phyloP scores from a whole-genome alignment of 2,888 invertebrate genomes.

The Antitype chi region DNA sequence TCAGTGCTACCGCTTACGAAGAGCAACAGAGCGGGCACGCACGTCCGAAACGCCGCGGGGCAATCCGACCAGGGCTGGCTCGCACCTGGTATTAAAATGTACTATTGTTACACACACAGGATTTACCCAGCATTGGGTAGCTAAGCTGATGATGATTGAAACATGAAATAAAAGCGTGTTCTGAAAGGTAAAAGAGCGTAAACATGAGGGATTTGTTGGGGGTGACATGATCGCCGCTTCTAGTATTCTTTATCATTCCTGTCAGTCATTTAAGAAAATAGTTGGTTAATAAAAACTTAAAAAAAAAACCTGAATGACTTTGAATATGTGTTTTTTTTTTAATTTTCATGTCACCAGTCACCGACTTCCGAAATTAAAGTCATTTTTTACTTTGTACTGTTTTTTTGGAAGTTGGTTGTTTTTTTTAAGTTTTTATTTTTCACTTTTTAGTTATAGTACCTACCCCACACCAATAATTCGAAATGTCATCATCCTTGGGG shows the following conservation, averaged over 20 bases:
- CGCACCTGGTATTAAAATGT: slow-evolving; percentile 80
- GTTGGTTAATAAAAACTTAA: too few relatives aligned
- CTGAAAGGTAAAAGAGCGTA: not conserved
- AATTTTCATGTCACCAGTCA: too few relatives aligned
- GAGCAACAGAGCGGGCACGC: slow-evolving; percentile 78
- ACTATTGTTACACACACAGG: slow-evolving; percentile 46
- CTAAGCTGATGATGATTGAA: slow-evolving; percentile 43
- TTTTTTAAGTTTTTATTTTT: too few relatives aligned
- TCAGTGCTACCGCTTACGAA: slow-evolving; percentile 65
- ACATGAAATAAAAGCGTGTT: slow-evolving; percentile 17
- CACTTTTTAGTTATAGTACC: too few relatives aligned
- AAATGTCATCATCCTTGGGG: too few relatives aligned
- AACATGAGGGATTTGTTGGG: not conserved
- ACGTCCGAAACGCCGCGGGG: slow-evolving; percentile 82
- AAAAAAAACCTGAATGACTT: too few relatives aligned
- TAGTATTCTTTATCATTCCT: not conserved
- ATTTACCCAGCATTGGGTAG: slow-evolving; percentile 14
- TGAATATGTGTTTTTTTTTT: too few relatives aligned
- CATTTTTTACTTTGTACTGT: too few relatives aligned
- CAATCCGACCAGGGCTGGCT: slow-evolving; percentile 74
- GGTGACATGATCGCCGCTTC: not conserved
- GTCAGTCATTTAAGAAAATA: not conserved
- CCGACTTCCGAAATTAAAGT: too few relatives aligned
- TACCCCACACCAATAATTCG: too few relatives aligned
- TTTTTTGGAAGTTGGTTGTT: too few relatives aligned